Percentiles rank a stretch among this genome's conserved stretches.
These are phyloP conservation scores for Himalopsyche kuldschensis DNA, from an alignment of 2,888 invertebrate genomes.

Conservation along the genomic window DNA sequence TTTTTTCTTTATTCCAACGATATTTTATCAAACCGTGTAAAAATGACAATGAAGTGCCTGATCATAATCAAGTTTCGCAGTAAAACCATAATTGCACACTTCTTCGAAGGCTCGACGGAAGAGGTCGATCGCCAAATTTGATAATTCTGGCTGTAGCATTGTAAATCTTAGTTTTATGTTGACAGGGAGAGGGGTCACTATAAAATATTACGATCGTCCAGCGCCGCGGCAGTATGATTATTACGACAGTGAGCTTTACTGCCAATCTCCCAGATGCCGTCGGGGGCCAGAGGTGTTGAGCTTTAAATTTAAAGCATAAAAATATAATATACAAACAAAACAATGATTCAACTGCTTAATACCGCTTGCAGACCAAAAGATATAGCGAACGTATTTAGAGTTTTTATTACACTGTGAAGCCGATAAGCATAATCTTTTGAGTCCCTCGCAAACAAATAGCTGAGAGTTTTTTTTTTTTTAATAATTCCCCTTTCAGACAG, in stretches of 20 bases:
- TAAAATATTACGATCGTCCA: constrained; percentile 32
- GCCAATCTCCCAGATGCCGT: constrained; percentile 31
- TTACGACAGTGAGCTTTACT: constrained; percentile 24
- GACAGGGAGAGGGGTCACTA: constrained; percentile 5
- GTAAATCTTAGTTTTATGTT: constrained; percentile 2
- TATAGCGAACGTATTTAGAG: too few species aligned
- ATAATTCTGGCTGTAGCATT: neutral
- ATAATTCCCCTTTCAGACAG: too few species aligned
- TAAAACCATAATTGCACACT: neutral
- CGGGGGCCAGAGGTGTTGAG: neutral
- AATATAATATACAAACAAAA: too few species aligned
- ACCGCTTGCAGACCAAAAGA: too few species aligned
- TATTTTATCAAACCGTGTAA: neutral
- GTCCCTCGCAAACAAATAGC: too few species aligned
- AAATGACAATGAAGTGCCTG: neutral
- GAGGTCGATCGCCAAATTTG: neutral
- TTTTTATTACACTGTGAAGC: too few species aligned
- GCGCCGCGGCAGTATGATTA: constrained; percentile 22
- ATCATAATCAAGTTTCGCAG: neutral
- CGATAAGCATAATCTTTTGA: too few species aligned
- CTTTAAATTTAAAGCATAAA: neutral
- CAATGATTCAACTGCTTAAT: too few species aligned
- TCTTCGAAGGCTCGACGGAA: neutral
- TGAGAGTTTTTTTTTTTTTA: too few species aligned
- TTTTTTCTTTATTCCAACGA: too few species aligned